These are phyloP conservation scores for Sturnira hondurensis DNA, from an alignment of 2,113 vertebrate genomes.

Conservation along the genomic window DNA sequence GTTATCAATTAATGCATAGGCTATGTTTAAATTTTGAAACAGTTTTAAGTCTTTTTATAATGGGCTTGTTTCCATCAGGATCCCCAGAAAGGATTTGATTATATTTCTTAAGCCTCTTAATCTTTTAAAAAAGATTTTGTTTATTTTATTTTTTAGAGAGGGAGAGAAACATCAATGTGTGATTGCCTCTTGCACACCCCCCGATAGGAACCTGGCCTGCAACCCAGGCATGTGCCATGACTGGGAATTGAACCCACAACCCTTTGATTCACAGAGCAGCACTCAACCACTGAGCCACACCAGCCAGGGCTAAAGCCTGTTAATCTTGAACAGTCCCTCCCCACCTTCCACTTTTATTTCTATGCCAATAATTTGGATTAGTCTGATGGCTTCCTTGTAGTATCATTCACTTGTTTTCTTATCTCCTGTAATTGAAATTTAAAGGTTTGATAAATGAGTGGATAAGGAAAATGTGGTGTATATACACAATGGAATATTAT, in stretches of 20 bases:
- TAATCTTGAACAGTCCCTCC: not conserved
- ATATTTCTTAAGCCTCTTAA: constrained; percentile 1
- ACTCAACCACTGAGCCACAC: too few relatives aligned
- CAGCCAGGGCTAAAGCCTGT: not conserved
- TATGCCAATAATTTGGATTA: not conserved
- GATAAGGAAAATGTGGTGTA: not conserved
- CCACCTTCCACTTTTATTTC: not conserved
- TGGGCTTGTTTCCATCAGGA: not conserved
- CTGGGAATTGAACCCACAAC: too few relatives aligned
- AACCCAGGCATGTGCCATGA: too few relatives aligned
- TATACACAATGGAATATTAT: not conserved
- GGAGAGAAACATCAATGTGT: too few relatives aligned
- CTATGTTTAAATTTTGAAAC: not conserved
- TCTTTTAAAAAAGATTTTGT: not conserved
- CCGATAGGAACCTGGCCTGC: too few relatives aligned
- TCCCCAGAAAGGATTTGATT: not conserved
- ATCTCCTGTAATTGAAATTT: not conserved
- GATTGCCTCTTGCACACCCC: too few relatives aligned
- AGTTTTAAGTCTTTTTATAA: constrained; percentile 2
- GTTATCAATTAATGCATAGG: not conserved
- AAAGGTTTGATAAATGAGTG: not conserved
- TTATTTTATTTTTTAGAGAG: too few relatives aligned
- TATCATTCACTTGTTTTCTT: not conserved
- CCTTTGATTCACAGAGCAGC: too few relatives aligned
- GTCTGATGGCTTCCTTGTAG: not conserved